Evolutionary conservation across 2,113 vertebrate genomes (phyloP).

Genomic region (Verasper variegatus): DNA sequence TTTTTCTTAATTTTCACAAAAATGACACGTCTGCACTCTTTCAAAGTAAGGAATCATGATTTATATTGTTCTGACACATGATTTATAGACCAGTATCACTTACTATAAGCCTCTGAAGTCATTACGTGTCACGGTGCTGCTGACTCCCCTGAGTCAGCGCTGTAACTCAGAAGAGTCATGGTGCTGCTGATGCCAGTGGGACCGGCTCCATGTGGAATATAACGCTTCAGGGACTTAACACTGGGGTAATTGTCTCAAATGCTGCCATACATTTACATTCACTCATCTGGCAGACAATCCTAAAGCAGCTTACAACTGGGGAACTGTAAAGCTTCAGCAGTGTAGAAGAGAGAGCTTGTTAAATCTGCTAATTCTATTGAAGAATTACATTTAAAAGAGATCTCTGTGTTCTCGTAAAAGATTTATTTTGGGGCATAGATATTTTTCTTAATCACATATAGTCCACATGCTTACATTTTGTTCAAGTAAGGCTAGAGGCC

Average conservation of each 20-base stretch:
- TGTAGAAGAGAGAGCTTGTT: not conserved
- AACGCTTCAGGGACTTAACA: not conserved
- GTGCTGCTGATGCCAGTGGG: not conserved
- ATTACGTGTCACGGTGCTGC: not conserved
- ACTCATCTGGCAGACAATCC: not conserved
- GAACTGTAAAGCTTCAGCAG: not conserved
- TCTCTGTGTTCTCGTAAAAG: not conserved
- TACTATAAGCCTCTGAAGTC: not conserved
- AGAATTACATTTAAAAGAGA: not conserved
- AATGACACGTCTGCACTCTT: no score
- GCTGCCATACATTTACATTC: not conserved
- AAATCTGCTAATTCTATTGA: not conserved
- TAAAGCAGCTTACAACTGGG: not conserved
- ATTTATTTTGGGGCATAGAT: no score
- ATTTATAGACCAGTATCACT: not conserved
- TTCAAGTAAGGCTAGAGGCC: not conserved
- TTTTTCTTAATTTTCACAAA: not conserved
- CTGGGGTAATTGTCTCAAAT: not conserved
- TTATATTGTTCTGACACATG: no score
- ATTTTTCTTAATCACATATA: not conserved
- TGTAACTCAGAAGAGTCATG: not conserved
- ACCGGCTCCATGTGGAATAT: constrained; percentile 4
- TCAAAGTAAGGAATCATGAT: no score
- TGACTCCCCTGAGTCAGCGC: not conserved
- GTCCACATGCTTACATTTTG: not conserved